Percentiles rank a stretch among this genome's conserved stretches.
Evolutionary conservation across 2,797 vertebrate genomes (phyloP).

Genomic region (Hafferia zeledoni): DNA sequence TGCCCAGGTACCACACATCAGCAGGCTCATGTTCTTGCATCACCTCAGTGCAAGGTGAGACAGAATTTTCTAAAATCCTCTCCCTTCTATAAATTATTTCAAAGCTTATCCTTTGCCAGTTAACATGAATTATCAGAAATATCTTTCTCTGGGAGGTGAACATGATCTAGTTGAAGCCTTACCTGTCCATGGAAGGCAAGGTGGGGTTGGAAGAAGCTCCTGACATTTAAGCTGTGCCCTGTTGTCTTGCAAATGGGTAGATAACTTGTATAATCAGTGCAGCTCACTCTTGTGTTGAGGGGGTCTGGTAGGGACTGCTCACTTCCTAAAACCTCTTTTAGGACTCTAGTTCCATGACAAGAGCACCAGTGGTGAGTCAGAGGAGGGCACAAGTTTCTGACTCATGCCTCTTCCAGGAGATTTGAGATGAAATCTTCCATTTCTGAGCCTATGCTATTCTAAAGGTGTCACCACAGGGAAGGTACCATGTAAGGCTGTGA

Average conservation of each 20-base stretch:
- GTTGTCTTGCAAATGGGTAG: not conserved
- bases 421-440: not conserved
- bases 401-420: not conserved
- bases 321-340: not conserved
- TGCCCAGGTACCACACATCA: not conserved
- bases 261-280: not conserved
- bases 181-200: not conserved
- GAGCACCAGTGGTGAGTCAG: not conserved
- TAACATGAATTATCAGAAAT: not conserved
- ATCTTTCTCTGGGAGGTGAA: not conserved
- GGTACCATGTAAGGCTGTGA: rapidly evolving
- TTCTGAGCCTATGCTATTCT: not conserved
- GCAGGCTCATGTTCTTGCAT: not conserved
- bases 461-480: not conserved
- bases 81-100: not conserved
- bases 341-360: not conserved
- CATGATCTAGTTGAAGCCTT: not conserved
- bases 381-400: not conserved
- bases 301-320: not conserved
- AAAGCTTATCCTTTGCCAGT: not conserved
- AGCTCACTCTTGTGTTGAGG: not conserved
- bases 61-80: not conserved
- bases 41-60: not conserved
- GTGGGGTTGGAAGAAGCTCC: not conserved
- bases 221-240: not conserved